A percentile compares a stretch with the other conserved stretches of the same genome.
These are phyloP conservation scores for Catotricha subobsoleta DNA, from an alignment of 2,888 invertebrate genomes.

Conservation along the genomic window DNA sequence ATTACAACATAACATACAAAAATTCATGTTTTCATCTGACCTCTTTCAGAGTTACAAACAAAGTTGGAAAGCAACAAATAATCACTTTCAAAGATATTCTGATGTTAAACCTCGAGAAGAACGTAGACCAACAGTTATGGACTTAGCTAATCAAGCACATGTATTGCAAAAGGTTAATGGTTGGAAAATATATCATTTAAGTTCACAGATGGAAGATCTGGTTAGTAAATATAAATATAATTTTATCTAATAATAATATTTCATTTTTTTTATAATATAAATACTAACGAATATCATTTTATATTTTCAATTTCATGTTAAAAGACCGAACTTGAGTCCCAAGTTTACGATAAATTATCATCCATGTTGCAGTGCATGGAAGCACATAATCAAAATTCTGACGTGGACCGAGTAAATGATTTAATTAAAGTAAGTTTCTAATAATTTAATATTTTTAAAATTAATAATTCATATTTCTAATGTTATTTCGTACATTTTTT, in stretches of 20 bases:
- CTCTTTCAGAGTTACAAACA: slow-evolving; percentile 44
- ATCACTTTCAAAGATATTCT: slow-evolving; percentile 53
- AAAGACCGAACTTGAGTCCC: slow-evolving; percentile 15
- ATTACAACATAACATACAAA: too few species aligned
- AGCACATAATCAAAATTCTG: slow-evolving; percentile 30
- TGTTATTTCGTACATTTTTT: too few species aligned
- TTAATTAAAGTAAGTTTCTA: slow-evolving; percentile 37
- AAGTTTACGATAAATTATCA: slow-evolving; percentile 17
- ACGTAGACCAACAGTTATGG: slow-evolving; percentile 65
- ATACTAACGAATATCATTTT: too few species aligned
- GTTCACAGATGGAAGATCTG: slow-evolving; percentile 84
- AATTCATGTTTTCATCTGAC: too few species aligned
- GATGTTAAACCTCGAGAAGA: slow-evolving; percentile 84
- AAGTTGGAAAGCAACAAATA: slow-evolving; percentile 52
- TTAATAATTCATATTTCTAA: too few species aligned
- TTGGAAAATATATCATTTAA: slow-evolving; percentile 87
- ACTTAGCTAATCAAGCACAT: slow-evolving; percentile 75
- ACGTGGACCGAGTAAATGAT: slow-evolving; percentile 37
- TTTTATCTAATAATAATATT: background rate
- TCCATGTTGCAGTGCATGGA: slow-evolving; percentile 29
- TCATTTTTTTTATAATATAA: background rate
- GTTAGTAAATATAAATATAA: slow-evolving; percentile 30
- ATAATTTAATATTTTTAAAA: too few species aligned
- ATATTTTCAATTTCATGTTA: slow-evolving; percentile 24
- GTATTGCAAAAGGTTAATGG: slow-evolving; percentile 78